Evolutionary conservation across 1,140 invertebrate genomes (phyloP), one percentile per base, ranked within the genome.

Genomic region (Neodiprion lecontei): DNA sequence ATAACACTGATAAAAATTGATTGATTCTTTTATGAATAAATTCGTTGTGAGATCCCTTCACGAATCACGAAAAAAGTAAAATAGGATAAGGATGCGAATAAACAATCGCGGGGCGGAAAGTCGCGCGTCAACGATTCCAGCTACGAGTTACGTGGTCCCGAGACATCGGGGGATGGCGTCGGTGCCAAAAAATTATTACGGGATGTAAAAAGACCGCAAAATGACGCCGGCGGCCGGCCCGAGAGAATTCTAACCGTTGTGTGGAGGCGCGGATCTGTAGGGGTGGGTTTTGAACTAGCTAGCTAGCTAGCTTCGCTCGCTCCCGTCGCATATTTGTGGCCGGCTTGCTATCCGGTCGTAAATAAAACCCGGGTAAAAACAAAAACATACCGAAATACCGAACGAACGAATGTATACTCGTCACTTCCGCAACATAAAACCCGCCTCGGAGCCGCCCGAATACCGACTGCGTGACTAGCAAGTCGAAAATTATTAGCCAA

Each of bases 341-440:
- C 82, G 81, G 81, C 76, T 40, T 5, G 78, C 82, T 84, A 86
- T 87, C 84, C 85, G 82, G 81, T 86, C 83, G 84, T 87, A 87
- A 88, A 87, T 87, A 87, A 86, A 87, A 83, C 84, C 80, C 74
- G 72, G 77, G 77, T 83, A 80, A 83, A 87, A 87, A 86, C 84
- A 87, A 86, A 86, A 86, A 85, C 81, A 86, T 81, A 81, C 80
- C 80, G 82, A 86, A 87, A 86, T 86, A 86, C 83, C 82, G 84
- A 87, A 86, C 82, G 84, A 87, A 86, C 83, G 83, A 87, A 85
- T 84, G 83, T 84, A 83, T 40, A 5, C 78, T 82, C 82, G 86
- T 88, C 85, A 86, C 83, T 88, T 87, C 83, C 85, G 85, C 81
- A 85, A 86, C 85, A 88, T 87, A 88, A 87, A 87, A 80, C 81